Percentiles rank a stretch among this genome's conserved stretches.
phyloP scores from a whole-genome alignment of 2,797 vertebrate genomes.

The Adrianichthys oophorus region DNA sequence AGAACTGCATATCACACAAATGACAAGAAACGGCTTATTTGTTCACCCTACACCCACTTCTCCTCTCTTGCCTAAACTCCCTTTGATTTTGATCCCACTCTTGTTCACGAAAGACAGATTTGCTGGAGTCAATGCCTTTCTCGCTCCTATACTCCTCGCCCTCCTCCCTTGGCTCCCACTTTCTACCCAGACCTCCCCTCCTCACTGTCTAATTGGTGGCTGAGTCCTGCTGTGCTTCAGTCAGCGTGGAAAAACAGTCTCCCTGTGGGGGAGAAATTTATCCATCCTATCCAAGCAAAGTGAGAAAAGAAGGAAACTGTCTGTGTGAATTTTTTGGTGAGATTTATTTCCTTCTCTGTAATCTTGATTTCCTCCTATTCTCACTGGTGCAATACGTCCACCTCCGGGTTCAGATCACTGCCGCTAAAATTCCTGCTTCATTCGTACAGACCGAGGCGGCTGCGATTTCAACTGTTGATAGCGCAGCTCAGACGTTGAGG shows the following conservation, averaged over 20 bases:
- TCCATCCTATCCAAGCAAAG: slow-evolving; percentile 60
- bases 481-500: slow-evolving; percentile 23
- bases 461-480: slow-evolving; percentile 46
- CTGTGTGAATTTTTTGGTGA: slow-evolving; percentile 38
- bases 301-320: slow-evolving; percentile 31
- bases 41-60: slow-evolving; percentile 48
- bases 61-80: slow-evolving; percentile 50
- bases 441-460: slow-evolving; percentile 18
- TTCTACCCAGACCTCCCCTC: slow-evolving; percentile 50
- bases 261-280: slow-evolving; percentile 55
- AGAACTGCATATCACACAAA: slow-evolving; percentile 59
- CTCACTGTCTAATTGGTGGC: slow-evolving; percentile 65
- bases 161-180: slow-evolving; percentile 17
- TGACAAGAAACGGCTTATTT: slow-evolving; percentile 55
- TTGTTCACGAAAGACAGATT: slow-evolving; percentile 58
- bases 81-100: slow-evolving; percentile 61
- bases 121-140: slow-evolving; percentile 43
- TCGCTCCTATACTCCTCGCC: slow-evolving; percentile 21
- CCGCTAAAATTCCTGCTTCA: slow-evolving; percentile 16
- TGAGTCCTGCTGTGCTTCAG: slow-evolving; percentile 69
- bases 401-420: slow-evolving; percentile 29
- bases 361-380: slow-evolving; percentile 36
- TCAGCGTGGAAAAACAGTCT: slow-evolving; percentile 67
- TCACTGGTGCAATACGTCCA: slow-evolving; percentile 31
- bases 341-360: slow-evolving; percentile 36